A percentile compares a stretch with the other conserved stretches of the same genome.
Conservation (phyloP, 2,888 invertebrate genomes). For the Drosophila gaucha region DNA sequence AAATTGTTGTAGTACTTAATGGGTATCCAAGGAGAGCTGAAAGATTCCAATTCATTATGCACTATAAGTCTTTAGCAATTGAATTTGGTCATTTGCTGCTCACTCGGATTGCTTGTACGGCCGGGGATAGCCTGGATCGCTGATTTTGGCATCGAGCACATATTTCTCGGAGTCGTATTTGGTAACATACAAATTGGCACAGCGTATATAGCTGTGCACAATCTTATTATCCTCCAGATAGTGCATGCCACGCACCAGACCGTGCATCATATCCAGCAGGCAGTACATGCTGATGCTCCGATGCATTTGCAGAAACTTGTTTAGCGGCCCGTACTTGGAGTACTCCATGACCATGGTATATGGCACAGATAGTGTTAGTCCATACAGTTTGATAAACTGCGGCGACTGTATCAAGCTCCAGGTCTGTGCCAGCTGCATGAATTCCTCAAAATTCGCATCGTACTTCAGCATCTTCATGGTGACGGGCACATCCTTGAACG, state of each 20-base stretch:
- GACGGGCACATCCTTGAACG: conserved; percentile 89
- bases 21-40: conserved; percentile 95
- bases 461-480: conserved; percentile 92
- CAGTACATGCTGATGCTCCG: conserved; percentile 88
- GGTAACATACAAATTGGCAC: conserved; percentile 92
- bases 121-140: conserved; percentile 91
- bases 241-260: conserved; percentile 93
- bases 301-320: conserved; percentile 85
- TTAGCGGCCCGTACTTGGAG: conserved; percentile 91
- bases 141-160: conserved; percentile 91
- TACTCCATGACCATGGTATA: conserved; percentile 93
- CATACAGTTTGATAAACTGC: conserved; percentile 91
- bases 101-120: conserved; percentile 84
- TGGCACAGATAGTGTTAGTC: conserved; percentile 90
- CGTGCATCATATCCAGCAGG: conserved; percentile 92
- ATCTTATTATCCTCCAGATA: conserved; percentile 93
- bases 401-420: conserved; percentile 92
- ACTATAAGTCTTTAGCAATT: no score
- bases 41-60: background rate
- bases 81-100: conserved; percentile 20
- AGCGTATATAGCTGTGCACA: conserved; percentile 94
- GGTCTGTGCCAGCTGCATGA: conserved; percentile 90
- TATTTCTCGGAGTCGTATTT: conserved; percentile 88
- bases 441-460: conserved; percentile 89
- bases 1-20: conserved; percentile 91